Base-by-base conservation (phyloP, 2,797 vertebrate species). In the Otolemur crassicaudatus region DNA sequence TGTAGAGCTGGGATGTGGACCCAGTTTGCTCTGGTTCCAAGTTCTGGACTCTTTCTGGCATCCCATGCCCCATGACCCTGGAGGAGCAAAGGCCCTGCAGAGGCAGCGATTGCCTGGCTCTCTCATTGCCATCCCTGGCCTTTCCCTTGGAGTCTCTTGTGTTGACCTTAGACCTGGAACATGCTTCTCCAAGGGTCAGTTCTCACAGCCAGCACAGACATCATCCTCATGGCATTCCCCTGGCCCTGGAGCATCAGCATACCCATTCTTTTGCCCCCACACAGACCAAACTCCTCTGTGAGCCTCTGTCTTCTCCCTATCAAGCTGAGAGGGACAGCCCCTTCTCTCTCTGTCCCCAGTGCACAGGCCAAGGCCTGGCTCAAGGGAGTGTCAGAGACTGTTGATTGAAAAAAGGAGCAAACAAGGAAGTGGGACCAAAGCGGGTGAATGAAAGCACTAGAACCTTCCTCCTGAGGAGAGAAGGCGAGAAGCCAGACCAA, bases 141-240 rank as follows among this genome's bases (percentile, higher is more conserved):
- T 23, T 58, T 20, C 27, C n/a, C 60, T 49, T 58, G 46, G 37
- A 43, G 76, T 37, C 40, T n/a, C 61, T 19, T 19, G 0, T 53
- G 49, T 69, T 22, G 34, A 23, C 61, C 60, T 58, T 5, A 65
- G 34, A 56, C 25, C 23, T 10, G 19, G 70, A 61, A 31, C 16
- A 29, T 0, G 0, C 13, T 61, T 65, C n/a, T 87, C 70, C 34
- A 5, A 4, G 3, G 6, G 31, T 40, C 69, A 67, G 70, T n/a
- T 34, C 85, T 83, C 43, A 22, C 0, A 0, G 84, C 19, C 85
- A 73, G 67, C 37, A 67, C 3, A 25, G 31, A 49, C 7, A 14
- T 12, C 22, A 4, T 23, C 16, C 67, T 58, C 4, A 0, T 10
- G 76, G 53, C 1, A 0, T 40, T 4, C 40, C 14, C 23, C 31